These are phyloP conservation scores for Thaleichthys pacificus DNA, from an alignment of 2,797 vertebrate genomes.

Conservation along the genomic window DNA sequence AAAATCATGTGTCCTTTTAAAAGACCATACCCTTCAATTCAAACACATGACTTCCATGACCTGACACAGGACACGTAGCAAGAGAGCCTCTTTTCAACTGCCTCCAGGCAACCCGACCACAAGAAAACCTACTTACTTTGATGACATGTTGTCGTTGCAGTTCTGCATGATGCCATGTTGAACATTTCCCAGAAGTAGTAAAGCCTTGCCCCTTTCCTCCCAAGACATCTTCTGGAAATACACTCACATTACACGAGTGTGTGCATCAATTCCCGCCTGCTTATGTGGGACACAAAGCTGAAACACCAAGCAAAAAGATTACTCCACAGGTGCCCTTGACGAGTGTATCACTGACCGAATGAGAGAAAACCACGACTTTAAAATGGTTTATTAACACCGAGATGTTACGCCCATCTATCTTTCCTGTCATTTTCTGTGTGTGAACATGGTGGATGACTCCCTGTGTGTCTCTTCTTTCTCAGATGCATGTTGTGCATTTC, in stretches of 20 bases:
- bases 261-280: constrained; percentile 18
- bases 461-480: constrained; percentile 42
- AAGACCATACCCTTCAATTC: constrained; percentile 22
- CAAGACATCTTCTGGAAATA: constrained; percentile 41
- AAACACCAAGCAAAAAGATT: background rate
- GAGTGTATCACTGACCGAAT: constrained; percentile 5
- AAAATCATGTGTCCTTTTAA: constrained; percentile 44
- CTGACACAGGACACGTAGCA: constrained; percentile 54
- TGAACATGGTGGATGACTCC: background rate
- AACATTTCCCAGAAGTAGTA: constrained; percentile 56
- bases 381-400: background rate
- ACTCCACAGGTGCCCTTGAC: background rate
- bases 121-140: constrained; percentile 35
- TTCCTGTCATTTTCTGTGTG: background rate
- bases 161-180: constrained; percentile 53
- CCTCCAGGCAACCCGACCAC: constrained; percentile 58
- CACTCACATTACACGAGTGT: constrained; percentile 25
- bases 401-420: background rate
- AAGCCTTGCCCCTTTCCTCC: constrained; percentile 41
- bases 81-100: constrained; percentile 45
- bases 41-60: constrained; percentile 57
- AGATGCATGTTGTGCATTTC: constrained; percentile 96
- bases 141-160: constrained; percentile 56
- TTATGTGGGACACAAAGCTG: constrained; percentile 12
- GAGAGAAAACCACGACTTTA: background rate